Evolutionary conservation across 2,113 vertebrate species (phyloP).

Genomic region (Cebidichthys violaceus): DNA sequence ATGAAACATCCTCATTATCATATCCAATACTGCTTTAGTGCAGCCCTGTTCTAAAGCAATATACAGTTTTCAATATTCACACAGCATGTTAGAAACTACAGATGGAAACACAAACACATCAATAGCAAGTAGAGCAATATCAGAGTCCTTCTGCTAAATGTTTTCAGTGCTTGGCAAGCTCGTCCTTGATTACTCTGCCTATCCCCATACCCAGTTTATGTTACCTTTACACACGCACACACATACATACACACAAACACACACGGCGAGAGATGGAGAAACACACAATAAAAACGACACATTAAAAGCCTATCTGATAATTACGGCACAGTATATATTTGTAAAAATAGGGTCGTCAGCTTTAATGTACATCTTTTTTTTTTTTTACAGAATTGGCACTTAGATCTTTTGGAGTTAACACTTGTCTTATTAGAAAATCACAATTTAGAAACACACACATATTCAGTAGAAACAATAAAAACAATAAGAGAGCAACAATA

Average conservation of each 20-base stretch:
- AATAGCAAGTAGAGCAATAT: conserved; percentile 29
- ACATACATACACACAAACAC: not conserved
- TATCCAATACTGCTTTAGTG: not conserved
- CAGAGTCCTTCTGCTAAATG: not conserved
- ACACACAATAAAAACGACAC: conserved; percentile 21
- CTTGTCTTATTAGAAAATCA: not conserved
- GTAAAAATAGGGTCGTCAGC: not conserved
- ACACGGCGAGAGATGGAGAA: not conserved
- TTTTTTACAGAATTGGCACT: conserved; percentile 45
- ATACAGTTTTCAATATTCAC: not conserved
- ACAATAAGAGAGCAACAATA: conserved; percentile 28
- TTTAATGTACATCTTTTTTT: not conserved
- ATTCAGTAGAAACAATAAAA: conserved; percentile 27
- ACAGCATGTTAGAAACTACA: conserved; percentile 17
- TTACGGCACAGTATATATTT: conserved; percentile 20
- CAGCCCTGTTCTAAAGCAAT: not conserved
- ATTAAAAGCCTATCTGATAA: not conserved
- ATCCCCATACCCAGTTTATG: conserved; percentile 2
- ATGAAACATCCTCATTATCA: not conserved
- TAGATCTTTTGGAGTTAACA: not conserved
- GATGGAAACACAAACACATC: not conserved
- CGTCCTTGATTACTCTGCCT: not conserved
- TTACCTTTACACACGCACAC: not conserved
- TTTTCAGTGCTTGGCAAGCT: conserved; percentile 47
- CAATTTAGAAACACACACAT: conserved; percentile 2